These are phyloP conservation scores for Trididemnum nubilum DNA, from an alignment of 23 tunicate genomes.

Conservation along the genomic window DNA sequence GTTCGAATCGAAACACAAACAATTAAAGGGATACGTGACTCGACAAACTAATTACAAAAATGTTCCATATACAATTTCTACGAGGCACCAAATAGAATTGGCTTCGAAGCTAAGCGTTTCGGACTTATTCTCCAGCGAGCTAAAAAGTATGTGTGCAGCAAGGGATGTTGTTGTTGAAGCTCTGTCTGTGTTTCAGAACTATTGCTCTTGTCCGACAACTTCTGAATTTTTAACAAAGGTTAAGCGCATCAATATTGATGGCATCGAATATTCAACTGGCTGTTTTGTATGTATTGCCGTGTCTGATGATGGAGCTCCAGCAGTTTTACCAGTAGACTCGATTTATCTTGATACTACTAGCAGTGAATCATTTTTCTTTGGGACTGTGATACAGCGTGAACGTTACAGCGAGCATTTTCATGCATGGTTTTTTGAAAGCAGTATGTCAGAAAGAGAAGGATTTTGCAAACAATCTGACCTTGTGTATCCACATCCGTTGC, in stretches of 20 bases:
- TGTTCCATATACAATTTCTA: neutral
- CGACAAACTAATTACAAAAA: constrained; percentile 2
- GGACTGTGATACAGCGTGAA: neutral
- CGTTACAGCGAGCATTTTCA: neutral
- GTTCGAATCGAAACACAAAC: constrained; percentile 23
- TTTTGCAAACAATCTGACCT: no score
- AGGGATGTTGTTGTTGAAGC: neutral
- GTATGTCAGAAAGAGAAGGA: no score
- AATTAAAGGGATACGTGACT: neutral
- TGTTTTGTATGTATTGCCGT: neutral
- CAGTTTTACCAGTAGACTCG: neutral
- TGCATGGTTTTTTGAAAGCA: neutral
- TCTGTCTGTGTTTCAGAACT: neutral
- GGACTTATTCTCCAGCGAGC: neutral
- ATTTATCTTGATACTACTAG: neutral
- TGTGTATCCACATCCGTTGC: no score
- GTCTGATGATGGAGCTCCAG: neutral
- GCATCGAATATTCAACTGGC: neutral
- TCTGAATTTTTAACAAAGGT: neutral
- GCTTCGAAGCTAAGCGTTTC: neutral
- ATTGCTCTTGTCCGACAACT: no score
- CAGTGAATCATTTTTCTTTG: neutral
- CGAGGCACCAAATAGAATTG: neutral
- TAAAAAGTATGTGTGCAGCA: neutral
- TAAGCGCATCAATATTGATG: neutral